Percentiles rank a stretch among this genome's conserved stretches.
Evolutionary conservation across 1,140 invertebrate genomes (phyloP).

Genomic region (Polyergus mexicanus): DNA sequence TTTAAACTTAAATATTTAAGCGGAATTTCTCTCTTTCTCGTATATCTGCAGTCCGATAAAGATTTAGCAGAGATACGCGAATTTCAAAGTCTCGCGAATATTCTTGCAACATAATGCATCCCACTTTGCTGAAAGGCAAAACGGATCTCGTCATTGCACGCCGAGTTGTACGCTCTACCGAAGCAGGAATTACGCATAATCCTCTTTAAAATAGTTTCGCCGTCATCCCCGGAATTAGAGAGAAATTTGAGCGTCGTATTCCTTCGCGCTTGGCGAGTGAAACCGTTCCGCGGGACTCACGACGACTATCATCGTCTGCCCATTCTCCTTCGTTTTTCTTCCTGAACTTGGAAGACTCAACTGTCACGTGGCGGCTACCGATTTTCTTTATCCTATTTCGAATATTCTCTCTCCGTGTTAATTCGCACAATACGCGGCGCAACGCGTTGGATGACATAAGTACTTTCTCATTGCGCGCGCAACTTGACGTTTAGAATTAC

Average conservation of each 20-base stretch:
- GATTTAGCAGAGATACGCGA: constrained; percentile 65
- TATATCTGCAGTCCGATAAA: constrained; percentile 52
- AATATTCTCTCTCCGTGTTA: constrained; percentile 6
- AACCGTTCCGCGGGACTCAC: constrained; percentile 54
- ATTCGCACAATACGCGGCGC: neutral
- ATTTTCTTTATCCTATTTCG: neutral
- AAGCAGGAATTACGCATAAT: constrained; percentile 66
- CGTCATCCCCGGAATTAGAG: constrained; percentile 64
- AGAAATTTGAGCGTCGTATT: constrained; percentile 66
- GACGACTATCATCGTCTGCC: constrained; percentile 4
- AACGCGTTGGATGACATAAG: neutral
- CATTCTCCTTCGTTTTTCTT: constrained; percentile 35
- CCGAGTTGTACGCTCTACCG: constrained; percentile 49
- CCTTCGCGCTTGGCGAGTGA: constrained; percentile 60
- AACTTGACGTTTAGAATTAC: no score
- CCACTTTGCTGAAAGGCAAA: constrained; percentile 67
- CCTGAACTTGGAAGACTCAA: constrained; percentile 41
- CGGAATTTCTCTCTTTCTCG: neutral
- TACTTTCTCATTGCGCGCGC: neutral
- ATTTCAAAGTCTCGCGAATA: constrained; percentile 62
- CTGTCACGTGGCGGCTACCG: constrained; percentile 1
- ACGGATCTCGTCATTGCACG: constrained; percentile 51
- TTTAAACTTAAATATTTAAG: constrained; percentile 63
- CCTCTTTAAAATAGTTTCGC: constrained; percentile 61
- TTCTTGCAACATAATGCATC: constrained; percentile 68